These are phyloP conservation scores for Noctua janthina DNA, from an alignment of 2,888 invertebrate species.

Conservation along the genomic window DNA sequence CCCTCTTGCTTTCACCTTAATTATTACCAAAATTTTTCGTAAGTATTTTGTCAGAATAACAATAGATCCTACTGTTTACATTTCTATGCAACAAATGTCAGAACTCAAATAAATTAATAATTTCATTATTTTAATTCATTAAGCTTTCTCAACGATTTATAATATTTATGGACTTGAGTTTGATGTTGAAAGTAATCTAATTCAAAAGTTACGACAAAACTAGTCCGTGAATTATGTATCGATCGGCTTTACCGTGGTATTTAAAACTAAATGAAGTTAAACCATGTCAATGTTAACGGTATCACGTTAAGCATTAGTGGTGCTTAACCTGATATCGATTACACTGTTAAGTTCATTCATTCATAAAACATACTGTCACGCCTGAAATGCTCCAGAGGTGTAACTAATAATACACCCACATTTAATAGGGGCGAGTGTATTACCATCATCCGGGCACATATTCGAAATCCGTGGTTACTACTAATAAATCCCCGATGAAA, in stretches of 20 bases:
- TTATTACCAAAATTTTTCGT: neutral
- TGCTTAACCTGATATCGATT: constrained; percentile 2
- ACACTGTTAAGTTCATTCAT: neutral
- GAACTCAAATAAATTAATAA: constrained; percentile 16
- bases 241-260: constrained; percentile 37
- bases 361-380: neutral
- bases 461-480: neutral
- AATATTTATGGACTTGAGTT: constrained; percentile 28
- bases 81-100: neutral
- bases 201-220: constrained; percentile 50
- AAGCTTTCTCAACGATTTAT: constrained; percentile 40
- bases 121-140: constrained; percentile 7
- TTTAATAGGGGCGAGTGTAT: neutral
- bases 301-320: constrained; percentile 21
- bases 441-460: neutral
- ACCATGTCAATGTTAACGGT: constrained; percentile 54
- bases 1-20: neutral
- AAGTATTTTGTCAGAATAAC: neutral
- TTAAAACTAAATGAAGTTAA: constrained; percentile 39
- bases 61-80: neutral
- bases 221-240: constrained; percentile 44
- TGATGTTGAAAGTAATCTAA: constrained; percentile 60
- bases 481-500: neutral
- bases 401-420: neutral
- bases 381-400: neutral